phyloP scores from a whole-genome alignment of 92 coral and sea anemone species.

The Montipora capitata region DNA sequence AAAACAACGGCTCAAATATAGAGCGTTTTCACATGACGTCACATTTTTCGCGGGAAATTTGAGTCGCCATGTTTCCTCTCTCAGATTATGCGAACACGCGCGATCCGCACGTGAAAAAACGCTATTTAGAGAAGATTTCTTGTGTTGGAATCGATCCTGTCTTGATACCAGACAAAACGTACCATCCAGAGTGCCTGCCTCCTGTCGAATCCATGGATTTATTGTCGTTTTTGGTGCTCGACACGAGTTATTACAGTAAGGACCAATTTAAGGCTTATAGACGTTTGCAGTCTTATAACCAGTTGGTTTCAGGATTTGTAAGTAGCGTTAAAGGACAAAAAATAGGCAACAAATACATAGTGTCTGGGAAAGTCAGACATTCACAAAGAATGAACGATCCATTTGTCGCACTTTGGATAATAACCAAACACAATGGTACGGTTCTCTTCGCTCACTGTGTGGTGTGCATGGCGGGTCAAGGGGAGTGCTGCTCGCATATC shows the following conservation, averaged over 20 bases:
- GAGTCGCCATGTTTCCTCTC: too few species aligned
- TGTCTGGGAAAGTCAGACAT: conserved; percentile 71
- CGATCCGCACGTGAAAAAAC: conserved; percentile 42
- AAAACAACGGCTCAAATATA: too few species aligned
- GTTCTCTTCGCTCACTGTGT: conserved; percentile 46
- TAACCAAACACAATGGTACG: conserved; percentile 62
- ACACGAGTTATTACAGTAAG: conserved; percentile 70
- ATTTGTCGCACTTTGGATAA: conserved; percentile 57
- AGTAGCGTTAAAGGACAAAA: conserved; percentile 55
- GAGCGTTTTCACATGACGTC: too few species aligned
- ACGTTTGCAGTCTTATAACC: conserved; percentile 62
- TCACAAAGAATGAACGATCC: conserved; percentile 64
- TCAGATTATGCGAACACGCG: conserved; percentile 23
- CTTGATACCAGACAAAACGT: conserved; percentile 28
- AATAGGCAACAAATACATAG: conserved; percentile 47
- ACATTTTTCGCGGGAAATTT: too few species aligned
- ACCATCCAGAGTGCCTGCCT: conserved; percentile 63
- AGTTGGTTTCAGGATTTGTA: conserved; percentile 62
- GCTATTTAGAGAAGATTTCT: conserved; percentile 45
- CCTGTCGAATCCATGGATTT: conserved; percentile 55
- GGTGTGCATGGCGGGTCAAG: too few species aligned
- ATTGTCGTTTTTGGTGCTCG: conserved; percentile 50
- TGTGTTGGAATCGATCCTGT: conserved; percentile 35
- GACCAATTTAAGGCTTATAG: conserved; percentile 67
- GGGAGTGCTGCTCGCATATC: too few species aligned